Base-by-base conservation (phyloP, 2,888 invertebrate species). In the Lamellibrachia columna region DNA sequence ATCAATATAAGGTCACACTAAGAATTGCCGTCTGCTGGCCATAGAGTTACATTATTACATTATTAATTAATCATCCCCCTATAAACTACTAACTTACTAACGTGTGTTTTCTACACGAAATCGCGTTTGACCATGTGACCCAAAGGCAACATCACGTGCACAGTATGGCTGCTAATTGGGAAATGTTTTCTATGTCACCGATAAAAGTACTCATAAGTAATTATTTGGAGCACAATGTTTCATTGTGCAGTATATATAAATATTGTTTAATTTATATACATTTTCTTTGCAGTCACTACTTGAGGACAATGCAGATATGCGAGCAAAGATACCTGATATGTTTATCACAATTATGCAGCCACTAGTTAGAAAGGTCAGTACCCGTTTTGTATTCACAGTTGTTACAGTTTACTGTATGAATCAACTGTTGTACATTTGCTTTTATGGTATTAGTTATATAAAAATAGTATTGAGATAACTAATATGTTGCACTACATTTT, bases 341-440 rank as follows among this genome's bases (percentile, higher is more conserved):
- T 98, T 98, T 95, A 96, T 98, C 75, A 95, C 98, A 58, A 96
- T 98, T 92, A 97, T 98, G 96, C 97, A 97, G 92, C 97, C 97
- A 6, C 97, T 97, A 93, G 96, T 98, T 15, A 97, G 97, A 93
- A 97, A 95, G 94, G 95, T 95, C 11, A 93, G 75, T 75, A 22
- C 6, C 22, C 75, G n/a, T 22, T 6, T 22, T 22, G 22, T 22
- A 6, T 6, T 6, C n/a, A 22, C n/a, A 2, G 75, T 22, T 75
- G 3, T 6, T 75, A 22, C n/a, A 2, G 75, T 22, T 75, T 22
- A 75, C 22, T 22, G 15, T 22, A 22, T 40, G 6, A 0, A 22
- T 75, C n/a, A 75, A 6, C 22, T 75, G 75, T n/a, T 75, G 3
- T 15, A 22, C 15, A 22, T 55, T 6, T 75, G 22, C n/a, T n/a